phyloP scores from a whole-genome alignment of 1,140 invertebrate species.

The Zaprionus inermis region DNA sequence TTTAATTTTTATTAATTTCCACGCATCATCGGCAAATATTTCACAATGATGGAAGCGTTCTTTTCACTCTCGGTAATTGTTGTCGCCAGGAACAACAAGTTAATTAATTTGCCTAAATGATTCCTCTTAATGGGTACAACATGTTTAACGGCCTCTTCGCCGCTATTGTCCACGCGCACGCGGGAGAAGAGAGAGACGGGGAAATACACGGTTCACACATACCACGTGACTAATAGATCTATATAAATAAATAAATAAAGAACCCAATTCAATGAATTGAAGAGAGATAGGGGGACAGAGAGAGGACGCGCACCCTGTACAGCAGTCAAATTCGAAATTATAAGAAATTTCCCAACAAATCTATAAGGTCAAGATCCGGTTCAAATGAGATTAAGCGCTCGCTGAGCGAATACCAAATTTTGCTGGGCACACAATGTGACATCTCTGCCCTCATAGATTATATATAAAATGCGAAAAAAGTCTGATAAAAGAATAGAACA shows the following conservation, averaged over 20 bases:
- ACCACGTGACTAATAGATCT: constrained; percentile 3
- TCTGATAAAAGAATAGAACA: too few species aligned
- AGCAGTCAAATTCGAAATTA: too few species aligned
- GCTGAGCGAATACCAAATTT: too few species aligned
- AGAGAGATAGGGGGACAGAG: not conserved
- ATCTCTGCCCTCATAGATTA: too few species aligned
- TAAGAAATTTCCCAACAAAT: too few species aligned
- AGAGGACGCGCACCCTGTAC: too few species aligned
- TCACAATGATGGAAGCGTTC: constrained; percentile 79
- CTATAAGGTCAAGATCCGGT: too few species aligned
- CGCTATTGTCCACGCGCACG: constrained; percentile 61
- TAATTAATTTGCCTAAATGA: constrained; percentile 81
- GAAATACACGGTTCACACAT: not conserved
- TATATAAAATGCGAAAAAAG: too few species aligned
- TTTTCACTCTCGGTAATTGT: constrained; percentile 78
- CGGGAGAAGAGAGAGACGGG: not conserved
- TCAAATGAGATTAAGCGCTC: too few species aligned
- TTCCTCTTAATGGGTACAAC: constrained; percentile 78
- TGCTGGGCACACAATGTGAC: too few species aligned
- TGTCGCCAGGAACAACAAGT: constrained; percentile 79
- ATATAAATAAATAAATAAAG: constrained; percentile 13
- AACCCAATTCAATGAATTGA: not conserved
- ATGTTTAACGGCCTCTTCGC: constrained; percentile 74
- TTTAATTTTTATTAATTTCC: constrained; percentile 79
- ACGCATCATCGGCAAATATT: constrained; percentile 78